A percentile compares a stretch with the other conserved stretches of the same genome.
Evolutionary conservation across 2,797 vertebrate genomes (phyloP).

Genomic region (Eospalax fontanierii): DNA sequence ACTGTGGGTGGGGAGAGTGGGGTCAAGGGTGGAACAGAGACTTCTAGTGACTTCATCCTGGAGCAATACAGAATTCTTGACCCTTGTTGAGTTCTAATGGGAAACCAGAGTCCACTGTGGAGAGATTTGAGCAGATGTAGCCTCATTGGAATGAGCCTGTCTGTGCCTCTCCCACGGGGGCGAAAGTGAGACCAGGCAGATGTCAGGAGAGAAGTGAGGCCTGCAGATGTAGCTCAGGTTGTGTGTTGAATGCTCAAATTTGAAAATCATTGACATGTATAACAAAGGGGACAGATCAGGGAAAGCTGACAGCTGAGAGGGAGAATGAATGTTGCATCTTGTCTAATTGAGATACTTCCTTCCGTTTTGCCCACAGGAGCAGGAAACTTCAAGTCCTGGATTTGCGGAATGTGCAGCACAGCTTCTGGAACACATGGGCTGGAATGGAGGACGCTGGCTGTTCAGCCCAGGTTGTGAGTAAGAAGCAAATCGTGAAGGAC

Average conservation of each 20-base stretch:
- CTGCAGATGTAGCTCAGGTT: not conserved
- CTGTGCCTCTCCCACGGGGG: not conserved
- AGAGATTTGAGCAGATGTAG: not conserved
- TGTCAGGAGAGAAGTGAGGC: not conserved
- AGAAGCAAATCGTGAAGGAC: not conserved
- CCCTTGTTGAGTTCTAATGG: no score
- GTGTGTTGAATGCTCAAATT: not conserved
- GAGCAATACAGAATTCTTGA: not conserved
- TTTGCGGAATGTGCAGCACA: not conserved
- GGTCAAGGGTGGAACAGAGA: not conserved
- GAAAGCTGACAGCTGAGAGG: not conserved
- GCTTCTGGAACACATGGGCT: conserved; percentile 4
- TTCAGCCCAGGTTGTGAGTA: not conserved
- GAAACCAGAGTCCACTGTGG: not conserved
- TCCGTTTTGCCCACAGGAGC: not conserved
- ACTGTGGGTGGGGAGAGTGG: no score
- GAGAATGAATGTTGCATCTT: not conserved
- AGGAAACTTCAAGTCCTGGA: conserved; percentile 7
- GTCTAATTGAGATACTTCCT: not conserved
- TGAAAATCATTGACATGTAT: not conserved
- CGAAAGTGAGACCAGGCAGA: not conserved
- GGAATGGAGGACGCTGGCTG: rapidly evolving
- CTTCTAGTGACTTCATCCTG: not conserved
- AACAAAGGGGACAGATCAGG: not conserved
- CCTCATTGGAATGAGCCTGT: not conserved